These are phyloP conservation scores for Agrotis puta DNA, from an alignment of 2,888 invertebrate species.

Conservation along the genomic window DNA sequence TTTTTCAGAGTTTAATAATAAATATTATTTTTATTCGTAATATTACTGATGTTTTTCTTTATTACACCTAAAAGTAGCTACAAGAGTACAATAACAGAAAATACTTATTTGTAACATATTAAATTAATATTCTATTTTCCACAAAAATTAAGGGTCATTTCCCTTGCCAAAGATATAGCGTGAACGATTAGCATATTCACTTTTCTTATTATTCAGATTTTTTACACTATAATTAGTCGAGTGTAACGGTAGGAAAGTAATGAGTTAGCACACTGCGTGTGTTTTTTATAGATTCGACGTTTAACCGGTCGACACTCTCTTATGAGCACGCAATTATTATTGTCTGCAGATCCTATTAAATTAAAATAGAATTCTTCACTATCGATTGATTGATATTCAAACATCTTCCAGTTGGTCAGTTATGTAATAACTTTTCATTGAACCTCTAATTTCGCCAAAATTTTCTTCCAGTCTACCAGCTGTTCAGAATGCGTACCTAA, in stretches of 20 bases:
- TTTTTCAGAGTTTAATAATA: constrained; percentile 31
- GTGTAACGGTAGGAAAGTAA: constrained; percentile 60
- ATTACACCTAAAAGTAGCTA: too few species aligned
- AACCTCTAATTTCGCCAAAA: neutral
- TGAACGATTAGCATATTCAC: constrained; percentile 32
- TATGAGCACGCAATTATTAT: constrained; percentile 52
- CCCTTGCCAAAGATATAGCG: constrained; percentile 1
- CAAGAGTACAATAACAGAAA: too few species aligned
- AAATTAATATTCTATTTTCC: too few species aligned
- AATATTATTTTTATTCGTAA: constrained; percentile 23
- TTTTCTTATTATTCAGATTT: constrained; percentile 42
- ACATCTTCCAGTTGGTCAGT: neutral
- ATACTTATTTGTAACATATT: too few species aligned
- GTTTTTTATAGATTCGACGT: constrained; percentile 31
- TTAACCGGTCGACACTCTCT: constrained; percentile 47
- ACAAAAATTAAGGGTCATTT: neutral
- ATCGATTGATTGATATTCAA: neutral
- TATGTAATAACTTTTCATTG: neutral
- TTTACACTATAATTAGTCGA: constrained; percentile 39
- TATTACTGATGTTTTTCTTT: too few species aligned
- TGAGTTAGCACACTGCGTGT: constrained; percentile 25
- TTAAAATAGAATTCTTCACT: constrained; percentile 9
- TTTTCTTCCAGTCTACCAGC: neutral
- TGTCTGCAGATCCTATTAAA: constrained; percentile 6
- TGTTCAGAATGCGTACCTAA: neutral